Conservation (phyloP, 92 coral and sea anemone genomes). For the Epizoanthus illoricatus region DNA sequence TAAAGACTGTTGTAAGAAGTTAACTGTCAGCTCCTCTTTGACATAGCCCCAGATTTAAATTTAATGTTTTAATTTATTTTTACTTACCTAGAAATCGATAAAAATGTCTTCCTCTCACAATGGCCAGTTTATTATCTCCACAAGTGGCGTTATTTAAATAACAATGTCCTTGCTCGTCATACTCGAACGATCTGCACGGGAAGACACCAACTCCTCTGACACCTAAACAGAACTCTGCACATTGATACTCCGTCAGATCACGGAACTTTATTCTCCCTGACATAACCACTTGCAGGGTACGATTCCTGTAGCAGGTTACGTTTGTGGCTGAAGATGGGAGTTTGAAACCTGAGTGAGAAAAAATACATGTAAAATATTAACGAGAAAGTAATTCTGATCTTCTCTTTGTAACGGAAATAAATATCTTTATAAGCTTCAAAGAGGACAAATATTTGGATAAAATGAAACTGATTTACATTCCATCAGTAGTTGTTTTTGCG, state of each 20-base stretch:
- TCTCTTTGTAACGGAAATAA: no score
- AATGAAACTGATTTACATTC: no score
- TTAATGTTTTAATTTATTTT: not conserved
- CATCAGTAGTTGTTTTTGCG: no score
- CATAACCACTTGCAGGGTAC: not conserved
- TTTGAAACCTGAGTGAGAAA: not conserved
- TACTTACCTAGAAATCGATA: constrained; percentile 7
- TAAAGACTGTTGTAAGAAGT: no score
- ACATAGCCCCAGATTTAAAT: no score
- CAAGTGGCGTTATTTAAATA: not conserved
- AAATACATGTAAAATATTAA: not conserved
- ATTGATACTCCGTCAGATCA: not conserved
- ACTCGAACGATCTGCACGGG: constrained; percentile 10
- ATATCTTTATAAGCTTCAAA: no score
- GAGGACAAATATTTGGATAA: no score
- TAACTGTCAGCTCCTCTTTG: no score
- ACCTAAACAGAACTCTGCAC: not conserved
- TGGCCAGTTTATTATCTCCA: not conserved
- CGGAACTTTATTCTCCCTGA: not conserved
- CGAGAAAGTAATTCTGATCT: no score
- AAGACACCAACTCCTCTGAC: not conserved
- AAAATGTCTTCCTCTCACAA: not conserved
- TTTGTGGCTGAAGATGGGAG: not conserved
- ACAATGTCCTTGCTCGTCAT: not conserved
- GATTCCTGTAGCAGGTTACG: constrained; percentile 3